Percentiles rank a stretch among this genome's conserved stretches.
Evolutionary conservation across 2,797 vertebrate species (phyloP).

Genomic region (Xenops minutus): DNA sequence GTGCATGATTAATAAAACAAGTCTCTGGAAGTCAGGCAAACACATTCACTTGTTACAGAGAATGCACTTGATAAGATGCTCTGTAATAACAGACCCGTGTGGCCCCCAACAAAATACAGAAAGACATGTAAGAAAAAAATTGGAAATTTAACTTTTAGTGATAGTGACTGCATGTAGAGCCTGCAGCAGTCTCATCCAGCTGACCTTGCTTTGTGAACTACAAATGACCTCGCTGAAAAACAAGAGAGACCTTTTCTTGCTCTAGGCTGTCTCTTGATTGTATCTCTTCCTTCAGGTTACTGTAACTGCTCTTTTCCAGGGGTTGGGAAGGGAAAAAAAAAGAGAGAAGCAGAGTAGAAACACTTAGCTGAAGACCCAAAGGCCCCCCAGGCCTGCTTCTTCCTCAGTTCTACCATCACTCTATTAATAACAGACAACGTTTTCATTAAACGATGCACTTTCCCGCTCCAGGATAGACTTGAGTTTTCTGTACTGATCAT

Average conservation of each 20-base stretch:
- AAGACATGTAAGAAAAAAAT: background rate
- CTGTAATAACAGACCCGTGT: background rate
- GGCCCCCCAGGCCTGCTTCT: constrained; percentile 56
- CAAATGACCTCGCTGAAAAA: constrained; percentile 68
- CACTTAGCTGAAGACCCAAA: constrained; percentile 74
- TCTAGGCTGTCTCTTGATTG: constrained; percentile 68
- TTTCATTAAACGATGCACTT: constrained; percentile 72
- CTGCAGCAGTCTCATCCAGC: constrained; percentile 57
- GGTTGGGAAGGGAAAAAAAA: constrained; percentile 24
- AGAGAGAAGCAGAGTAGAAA: constrained; percentile 64
- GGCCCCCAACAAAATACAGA: constrained; percentile 12
- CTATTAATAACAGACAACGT: constrained; percentile 72
- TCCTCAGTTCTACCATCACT: constrained; percentile 67
- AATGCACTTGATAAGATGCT: background rate
- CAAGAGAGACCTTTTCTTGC: constrained; percentile 62
- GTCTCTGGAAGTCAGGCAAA: background rate
- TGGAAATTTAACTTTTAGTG: constrained; percentile 72
- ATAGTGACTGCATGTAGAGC: constrained; percentile 64
- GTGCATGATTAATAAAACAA: background rate
- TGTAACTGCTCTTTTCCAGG: constrained; percentile 70
- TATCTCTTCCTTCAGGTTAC: constrained; percentile 68
- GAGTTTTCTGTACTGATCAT: constrained; percentile 69
- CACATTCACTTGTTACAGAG: background rate
- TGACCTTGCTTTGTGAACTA: constrained; percentile 73
- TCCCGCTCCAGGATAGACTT: constrained; percentile 67